These are phyloP conservation scores for Mellivora capensis DNA, from an alignment of 2,113 vertebrate species.

Conservation along the genomic window DNA sequence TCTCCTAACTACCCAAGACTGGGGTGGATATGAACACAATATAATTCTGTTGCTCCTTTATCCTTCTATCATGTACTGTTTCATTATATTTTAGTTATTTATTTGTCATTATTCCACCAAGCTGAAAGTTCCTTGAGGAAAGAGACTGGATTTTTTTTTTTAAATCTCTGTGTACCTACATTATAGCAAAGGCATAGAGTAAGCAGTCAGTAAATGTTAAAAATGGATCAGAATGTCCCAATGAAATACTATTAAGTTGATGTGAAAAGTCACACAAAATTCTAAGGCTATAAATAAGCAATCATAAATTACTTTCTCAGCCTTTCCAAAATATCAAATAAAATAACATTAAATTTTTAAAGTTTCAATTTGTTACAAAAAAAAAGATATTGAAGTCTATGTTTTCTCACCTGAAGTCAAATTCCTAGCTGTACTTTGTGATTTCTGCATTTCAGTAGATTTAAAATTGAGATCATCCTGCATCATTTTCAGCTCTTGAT, in stretches of 20 bases:
- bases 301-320: background rate
- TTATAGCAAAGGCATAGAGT: background rate
- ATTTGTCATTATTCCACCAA: background rate
- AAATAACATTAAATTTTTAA: background rate
- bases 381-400: background rate
- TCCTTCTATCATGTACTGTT: background rate
- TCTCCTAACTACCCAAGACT: background rate
- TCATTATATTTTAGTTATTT: background rate
- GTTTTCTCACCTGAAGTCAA: conserved; percentile 88
- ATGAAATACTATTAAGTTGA: background rate
- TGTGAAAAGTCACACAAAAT: background rate
- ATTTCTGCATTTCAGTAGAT: conserved; percentile 96
- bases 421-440: conserved; percentile 92
- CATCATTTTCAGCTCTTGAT: conserved; percentile 93
- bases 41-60: background rate
- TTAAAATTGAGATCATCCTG: conserved; percentile 97
- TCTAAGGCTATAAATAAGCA: background rate
- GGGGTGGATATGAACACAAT: background rate
- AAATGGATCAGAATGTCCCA: background rate
- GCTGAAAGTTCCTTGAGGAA: background rate
- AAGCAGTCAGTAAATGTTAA: background rate
- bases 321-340: conserved; percentile 14
- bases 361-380: background rate
- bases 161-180: background rate
- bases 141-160: background rate